These are phyloP conservation scores for Notarius quadriscutis DNA, from an alignment of 2,113 vertebrate genomes.

Conservation along the genomic window DNA sequence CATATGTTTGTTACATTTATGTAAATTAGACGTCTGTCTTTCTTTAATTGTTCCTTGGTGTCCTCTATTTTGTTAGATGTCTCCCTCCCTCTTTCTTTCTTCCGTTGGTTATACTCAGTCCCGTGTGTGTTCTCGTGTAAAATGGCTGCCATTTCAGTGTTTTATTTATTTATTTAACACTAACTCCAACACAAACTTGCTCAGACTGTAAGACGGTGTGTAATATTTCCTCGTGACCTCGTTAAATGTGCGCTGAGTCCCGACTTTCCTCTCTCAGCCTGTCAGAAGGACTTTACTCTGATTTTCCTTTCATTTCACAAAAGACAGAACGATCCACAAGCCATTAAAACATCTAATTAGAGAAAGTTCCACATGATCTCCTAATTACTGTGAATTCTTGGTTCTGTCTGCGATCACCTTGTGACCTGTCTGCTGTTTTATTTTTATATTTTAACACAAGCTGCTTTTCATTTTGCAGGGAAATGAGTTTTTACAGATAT, in stretches of 20 bases:
- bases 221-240: background rate
- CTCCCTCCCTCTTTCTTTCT: background rate
- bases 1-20: background rate
- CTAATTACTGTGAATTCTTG: conserved; percentile 8
- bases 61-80: background rate
- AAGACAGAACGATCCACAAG: conserved; percentile 14
- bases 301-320: conserved; percentile 18
- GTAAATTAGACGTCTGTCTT: background rate
- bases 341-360: conserved; percentile 38
- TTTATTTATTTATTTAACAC: background rate
- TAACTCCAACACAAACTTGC: background rate
- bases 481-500: conserved; percentile 36
- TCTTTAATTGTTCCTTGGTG: background rate
- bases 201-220: background rate
- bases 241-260: background rate
- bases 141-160: background rate
- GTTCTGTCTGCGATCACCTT: conserved; percentile 5
- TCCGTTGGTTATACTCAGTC: background rate
- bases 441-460: conserved; percentile 12
- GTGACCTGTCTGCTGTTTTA: conserved; percentile 20
- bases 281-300: background rate
- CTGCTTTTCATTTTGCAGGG: conserved; percentile 14
- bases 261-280: background rate
- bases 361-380: conserved; percentile 28
- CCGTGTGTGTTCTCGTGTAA: background rate